A percentile compares a stretch with the other conserved stretches of the same genome.
Conservation (phyloP, 1,140 invertebrate genomes). For the Sarcophaga bullata region DNA sequence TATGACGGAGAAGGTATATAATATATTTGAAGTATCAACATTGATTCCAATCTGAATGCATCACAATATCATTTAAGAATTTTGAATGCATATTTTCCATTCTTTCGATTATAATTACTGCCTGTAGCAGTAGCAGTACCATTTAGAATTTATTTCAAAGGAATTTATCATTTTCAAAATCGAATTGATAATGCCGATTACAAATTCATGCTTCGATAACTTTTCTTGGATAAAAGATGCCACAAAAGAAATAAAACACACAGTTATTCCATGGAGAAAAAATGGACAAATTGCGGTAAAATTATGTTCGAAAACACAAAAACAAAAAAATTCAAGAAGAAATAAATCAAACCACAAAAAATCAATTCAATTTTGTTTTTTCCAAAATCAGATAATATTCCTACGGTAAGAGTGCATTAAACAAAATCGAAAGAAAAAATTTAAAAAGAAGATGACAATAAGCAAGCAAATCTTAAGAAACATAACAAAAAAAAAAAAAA, state of each 20-base stretch:
- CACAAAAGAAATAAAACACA: not conserved
- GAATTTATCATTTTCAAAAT: not conserved
- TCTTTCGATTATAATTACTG: no score
- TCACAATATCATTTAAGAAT: no score
- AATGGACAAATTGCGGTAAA: not conserved
- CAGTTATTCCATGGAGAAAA: not conserved
- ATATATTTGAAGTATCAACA: no score
- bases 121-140: no score
- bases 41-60: no score
- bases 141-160: no score
- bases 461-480: not conserved
- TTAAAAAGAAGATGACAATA: not conserved
- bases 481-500: not conserved
- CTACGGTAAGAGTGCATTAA: not conserved
- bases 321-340: not conserved
- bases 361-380: not conserved
- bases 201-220: conserved; percentile 8
- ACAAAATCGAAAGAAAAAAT: not conserved
- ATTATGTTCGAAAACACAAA: not conserved
- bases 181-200: not conserved
- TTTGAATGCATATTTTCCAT: no score
- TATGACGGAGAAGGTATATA: no score
- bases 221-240: not conserved
- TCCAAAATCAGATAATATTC: conserved; percentile 2
- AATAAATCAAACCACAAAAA: conserved; percentile 3